These are phyloP conservation scores for Simalia tracyae DNA, from an alignment of 2,797 vertebrate genomes.

Conservation along the genomic window DNA sequence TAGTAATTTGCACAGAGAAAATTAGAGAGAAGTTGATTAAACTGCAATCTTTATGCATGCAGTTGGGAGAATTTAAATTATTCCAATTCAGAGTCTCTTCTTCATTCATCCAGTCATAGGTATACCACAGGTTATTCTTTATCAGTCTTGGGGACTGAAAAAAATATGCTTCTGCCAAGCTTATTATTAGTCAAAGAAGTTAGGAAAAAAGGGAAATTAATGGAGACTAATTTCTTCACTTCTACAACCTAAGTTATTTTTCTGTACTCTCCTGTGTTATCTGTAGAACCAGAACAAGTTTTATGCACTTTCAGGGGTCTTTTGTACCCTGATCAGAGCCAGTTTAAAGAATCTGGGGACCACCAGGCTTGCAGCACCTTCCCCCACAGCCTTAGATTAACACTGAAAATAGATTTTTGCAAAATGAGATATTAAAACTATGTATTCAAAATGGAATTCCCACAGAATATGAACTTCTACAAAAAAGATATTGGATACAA, in stretches of 20 bases:
- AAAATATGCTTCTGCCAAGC: accelerated
- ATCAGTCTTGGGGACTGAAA: neutral
- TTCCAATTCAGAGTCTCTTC: neutral
- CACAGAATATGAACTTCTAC: too few species aligned
- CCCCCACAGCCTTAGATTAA: too few species aligned
- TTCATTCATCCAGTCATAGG: neutral
- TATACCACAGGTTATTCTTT: conserved; percentile 13
- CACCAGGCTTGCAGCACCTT: too few species aligned
- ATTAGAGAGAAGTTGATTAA: conserved; percentile 34
- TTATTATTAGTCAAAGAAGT: neutral
- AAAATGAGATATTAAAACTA: too few species aligned
- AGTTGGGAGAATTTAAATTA: neutral
- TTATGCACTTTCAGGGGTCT: neutral
- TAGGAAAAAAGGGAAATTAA: neutral
- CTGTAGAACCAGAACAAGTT: neutral
- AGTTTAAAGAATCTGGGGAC: too few species aligned
- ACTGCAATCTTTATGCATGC: conserved; percentile 20
- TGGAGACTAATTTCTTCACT: neutral
- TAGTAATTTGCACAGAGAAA: conserved; percentile 39
- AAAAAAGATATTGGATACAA: too few species aligned
- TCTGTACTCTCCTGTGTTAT: neutral
- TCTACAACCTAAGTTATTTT: neutral
- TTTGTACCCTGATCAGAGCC: too few species aligned
- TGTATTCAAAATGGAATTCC: too few species aligned
- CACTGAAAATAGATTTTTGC: too few species aligned